These are phyloP conservation scores for Enteromius afrohamiltoni DNA, from an alignment of 2,797 vertebrate species.

Conservation along the genomic window DNA sequence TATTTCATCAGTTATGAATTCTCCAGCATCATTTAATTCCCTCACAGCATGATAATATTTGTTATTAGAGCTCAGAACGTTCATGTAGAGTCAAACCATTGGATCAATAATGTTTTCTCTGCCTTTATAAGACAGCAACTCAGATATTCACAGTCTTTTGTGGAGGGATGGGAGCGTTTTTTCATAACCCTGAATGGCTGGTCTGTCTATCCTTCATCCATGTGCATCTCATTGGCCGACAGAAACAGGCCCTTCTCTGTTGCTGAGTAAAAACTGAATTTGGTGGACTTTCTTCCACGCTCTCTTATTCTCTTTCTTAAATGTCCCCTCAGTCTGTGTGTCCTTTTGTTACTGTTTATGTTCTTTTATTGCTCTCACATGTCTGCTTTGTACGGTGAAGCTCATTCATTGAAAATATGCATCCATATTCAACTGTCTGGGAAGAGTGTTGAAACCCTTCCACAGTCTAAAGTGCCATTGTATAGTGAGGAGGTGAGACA, in stretches of 20 bases:
- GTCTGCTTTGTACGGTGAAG: constrained; percentile 46
- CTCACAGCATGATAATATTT: constrained; percentile 6
- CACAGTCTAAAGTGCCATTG: constrained; percentile 32
- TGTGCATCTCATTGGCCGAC: constrained; percentile 48
- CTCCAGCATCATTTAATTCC: neutral
- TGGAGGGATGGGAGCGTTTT: constrained; percentile 17
- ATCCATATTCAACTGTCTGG: constrained; percentile 49
- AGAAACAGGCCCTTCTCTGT: constrained; percentile 44
- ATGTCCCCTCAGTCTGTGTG: constrained; percentile 43
- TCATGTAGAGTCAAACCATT: neutral
- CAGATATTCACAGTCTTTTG: constrained; percentile 21
- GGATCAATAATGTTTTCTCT: constrained; percentile 36
- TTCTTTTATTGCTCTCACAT: constrained; percentile 54
- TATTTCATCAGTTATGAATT: neutral
- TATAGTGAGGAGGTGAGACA: constrained; percentile 38
- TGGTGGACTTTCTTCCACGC: constrained; percentile 47
- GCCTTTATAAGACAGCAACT: constrained; percentile 15
- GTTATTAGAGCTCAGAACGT: neutral
- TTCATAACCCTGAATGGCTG: constrained; percentile 34
- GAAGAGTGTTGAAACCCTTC: constrained; percentile 42
- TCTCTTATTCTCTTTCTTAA: constrained; percentile 41
- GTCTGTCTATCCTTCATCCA: constrained; percentile 41
- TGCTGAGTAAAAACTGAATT: constrained; percentile 46
- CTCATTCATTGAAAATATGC: constrained; percentile 54
- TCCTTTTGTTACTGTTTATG: constrained; percentile 50